These are phyloP conservation scores for Puma concolor DNA, from an alignment of 2,113 vertebrate genomes.

Conservation along the genomic window DNA sequence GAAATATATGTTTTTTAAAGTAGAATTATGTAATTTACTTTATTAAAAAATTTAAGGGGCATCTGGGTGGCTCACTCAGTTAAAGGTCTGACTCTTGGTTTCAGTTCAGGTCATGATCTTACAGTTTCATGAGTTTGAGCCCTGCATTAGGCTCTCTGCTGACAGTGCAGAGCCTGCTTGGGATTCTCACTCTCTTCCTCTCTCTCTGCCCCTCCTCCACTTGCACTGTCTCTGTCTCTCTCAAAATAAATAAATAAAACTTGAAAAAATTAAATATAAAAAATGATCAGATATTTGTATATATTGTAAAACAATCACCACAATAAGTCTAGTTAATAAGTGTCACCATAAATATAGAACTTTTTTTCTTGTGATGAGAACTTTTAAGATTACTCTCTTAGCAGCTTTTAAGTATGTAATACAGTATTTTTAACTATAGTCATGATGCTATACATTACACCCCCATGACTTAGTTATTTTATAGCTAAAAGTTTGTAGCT, in stretches of 20 bases:
- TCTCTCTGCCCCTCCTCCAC: too few relatives aligned
- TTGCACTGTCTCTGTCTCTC: too few relatives aligned
- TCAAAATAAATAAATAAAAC: too few relatives aligned
- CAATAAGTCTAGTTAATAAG: neutral
- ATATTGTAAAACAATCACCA: neutral
- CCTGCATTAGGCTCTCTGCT: too few relatives aligned
- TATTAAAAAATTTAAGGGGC: neutral
- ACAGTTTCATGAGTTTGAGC: too few relatives aligned
- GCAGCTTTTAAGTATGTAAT: neutral
- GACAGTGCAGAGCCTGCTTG: too few relatives aligned
- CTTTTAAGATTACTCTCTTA: neutral
- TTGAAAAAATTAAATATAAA: neutral
- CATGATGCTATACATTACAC: neutral
- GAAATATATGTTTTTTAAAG: neutral
- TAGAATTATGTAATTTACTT: neutral
- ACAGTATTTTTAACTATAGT: neutral
- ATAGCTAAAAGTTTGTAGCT: neutral
- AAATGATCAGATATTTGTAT: neutral
- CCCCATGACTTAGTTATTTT: neutral
- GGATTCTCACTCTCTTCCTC: too few relatives aligned
- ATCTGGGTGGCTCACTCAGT: too few relatives aligned
- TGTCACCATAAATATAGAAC: neutral
- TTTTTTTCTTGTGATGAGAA: neutral
- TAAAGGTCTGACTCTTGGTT: too few relatives aligned
- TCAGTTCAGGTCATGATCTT: too few relatives aligned